phyloP scores from a whole-genome alignment of 2,888 invertebrate genomes.

The Rhagonycha fulva region DNA sequence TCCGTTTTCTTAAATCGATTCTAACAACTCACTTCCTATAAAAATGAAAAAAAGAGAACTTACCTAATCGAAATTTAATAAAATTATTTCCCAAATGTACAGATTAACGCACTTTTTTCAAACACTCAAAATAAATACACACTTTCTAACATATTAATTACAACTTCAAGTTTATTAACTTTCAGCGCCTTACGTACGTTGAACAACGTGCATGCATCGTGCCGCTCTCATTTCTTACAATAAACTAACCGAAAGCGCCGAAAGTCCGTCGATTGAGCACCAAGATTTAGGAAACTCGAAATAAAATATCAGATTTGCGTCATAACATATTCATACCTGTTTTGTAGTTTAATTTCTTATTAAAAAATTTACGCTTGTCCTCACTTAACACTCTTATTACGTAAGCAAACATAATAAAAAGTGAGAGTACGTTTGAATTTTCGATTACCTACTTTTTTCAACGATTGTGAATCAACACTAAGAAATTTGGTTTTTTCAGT shows the following conservation, averaged over 20 bases:
- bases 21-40: background rate
- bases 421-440: background rate
- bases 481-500: background rate
- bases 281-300: conserved; percentile 1
- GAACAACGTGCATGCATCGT: background rate
- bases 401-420: background rate
- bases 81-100: background rate
- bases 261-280: background rate
- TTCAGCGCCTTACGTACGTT: background rate
- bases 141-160: background rate
- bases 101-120: background rate
- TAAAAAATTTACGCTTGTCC: background rate
- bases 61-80: background rate
- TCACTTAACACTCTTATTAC: background rate
- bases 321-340: conserved; percentile 3
- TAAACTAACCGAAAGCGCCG: background rate
- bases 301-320: conserved; percentile 1
- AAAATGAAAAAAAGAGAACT: background rate
- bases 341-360: background rate
- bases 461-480: background rate
- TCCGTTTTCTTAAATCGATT: background rate
- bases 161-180: background rate
- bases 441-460: background rate
- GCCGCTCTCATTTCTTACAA: background rate
- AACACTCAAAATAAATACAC: background rate